These are phyloP conservation scores for Rhizomys pruinosus DNA, from an alignment of 2,113 vertebrate species.

Conservation along the genomic window DNA sequence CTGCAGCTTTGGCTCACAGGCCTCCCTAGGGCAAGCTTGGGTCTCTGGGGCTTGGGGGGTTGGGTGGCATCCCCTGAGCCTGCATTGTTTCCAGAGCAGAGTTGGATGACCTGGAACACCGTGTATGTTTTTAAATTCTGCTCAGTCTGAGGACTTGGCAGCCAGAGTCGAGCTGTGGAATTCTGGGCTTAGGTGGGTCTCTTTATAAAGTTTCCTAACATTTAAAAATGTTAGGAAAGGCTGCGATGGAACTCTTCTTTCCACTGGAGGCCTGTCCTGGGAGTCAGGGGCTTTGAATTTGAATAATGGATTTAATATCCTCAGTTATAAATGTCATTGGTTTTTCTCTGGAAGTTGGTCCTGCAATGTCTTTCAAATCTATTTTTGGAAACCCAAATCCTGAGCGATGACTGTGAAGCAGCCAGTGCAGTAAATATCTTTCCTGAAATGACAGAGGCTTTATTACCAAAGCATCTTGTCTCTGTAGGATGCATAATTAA, in stretches of 20 bases:
- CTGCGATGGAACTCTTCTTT: neutral
- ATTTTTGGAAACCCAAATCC: constrained; percentile 52
- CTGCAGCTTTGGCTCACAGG: neutral
- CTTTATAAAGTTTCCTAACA: neutral
- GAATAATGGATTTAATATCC: neutral
- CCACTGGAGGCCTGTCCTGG: neutral
- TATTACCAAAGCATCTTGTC: constrained; percentile 70
- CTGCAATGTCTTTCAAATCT: constrained; percentile 39
- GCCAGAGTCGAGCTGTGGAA: neutral
- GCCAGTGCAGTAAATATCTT: constrained; percentile 69
- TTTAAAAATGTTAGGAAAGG: neutral
- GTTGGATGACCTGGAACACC: neutral
- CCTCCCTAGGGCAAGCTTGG: neutral
- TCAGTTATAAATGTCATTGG: neutral
- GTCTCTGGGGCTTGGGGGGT: neutral
- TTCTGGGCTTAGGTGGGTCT: constrained; percentile 26
- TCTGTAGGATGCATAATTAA: constrained; percentile 77
- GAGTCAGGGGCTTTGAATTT: neutral
- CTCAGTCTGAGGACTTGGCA: constrained; percentile 50
- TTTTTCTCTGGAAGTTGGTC: neutral
- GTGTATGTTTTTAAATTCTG: constrained; percentile 43
- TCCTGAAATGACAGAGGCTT: constrained; percentile 65
- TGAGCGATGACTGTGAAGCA: constrained; percentile 35
- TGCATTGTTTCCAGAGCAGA: neutral
- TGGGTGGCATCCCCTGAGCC: neutral